Evolutionary conservation across 2,888 invertebrate species (phyloP), one percentile per base, ranked within the genome.

Genomic region (Linyphia triangularis): DNA sequence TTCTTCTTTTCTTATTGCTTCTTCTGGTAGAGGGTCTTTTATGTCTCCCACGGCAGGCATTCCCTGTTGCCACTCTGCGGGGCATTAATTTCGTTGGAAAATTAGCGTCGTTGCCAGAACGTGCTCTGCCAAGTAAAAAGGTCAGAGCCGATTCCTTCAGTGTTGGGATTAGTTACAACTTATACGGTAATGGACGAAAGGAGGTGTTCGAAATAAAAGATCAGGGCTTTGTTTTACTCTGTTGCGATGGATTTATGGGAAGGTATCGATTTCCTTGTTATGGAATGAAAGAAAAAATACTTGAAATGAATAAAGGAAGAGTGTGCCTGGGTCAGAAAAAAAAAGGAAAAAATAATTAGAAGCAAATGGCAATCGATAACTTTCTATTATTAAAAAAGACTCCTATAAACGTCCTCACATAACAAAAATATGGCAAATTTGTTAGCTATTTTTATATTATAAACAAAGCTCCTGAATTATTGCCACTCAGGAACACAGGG

Each of bases 41-140:
- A 88, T 82, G 67, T 73, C 86, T 88, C 86, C 86, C 86, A 69
- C 33, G 86, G 33, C 73, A 75, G 81, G 51, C 75, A 81, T 88
- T 88, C 67, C 75, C 81, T 59, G 86, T 88, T 88, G 86, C 86
- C 86, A 88, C 86, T 88, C 86, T 63, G 86, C 72, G 70, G 75
- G 86, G 75, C 86, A 88, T 88, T 88, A 88, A 88, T 88, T 88
- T 75, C 30, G 81, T 73, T 37, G 13, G 81, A 65, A 88, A 88
- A 88, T 88, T 88, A 88, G 86, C 86, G 81, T 88, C 86, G 86
- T 88, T 88, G 86, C 86, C 81, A 67, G 86, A 88, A 81, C 86
- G 86, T 88, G 77, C 81, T 37, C 59, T 67, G 81, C 57, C 28
- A 33, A 59, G 81, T 67, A 81, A 88, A 88, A 75, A 88, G 75